These are phyloP conservation scores for Drosophila pectinifera DNA, from an alignment of 1,140 invertebrate species.

Conservation along the genomic window DNA sequence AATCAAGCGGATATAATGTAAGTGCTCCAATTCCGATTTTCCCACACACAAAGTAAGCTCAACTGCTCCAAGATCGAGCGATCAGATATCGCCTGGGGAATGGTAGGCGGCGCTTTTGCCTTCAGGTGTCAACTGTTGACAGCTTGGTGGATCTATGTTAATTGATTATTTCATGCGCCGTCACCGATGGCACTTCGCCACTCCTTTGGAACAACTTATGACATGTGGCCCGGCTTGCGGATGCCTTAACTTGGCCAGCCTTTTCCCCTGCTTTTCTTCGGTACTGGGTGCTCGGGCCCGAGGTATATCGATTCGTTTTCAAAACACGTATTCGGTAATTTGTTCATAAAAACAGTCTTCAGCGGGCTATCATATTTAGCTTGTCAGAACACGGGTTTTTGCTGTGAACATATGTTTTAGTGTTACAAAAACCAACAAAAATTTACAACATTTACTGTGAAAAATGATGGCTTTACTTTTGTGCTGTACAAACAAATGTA, in stretches of 20 bases:
- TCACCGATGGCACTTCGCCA: slow-evolving; percentile 26
- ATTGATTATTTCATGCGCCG: slow-evolving; percentile 52
- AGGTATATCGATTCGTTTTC: slow-evolving; percentile 13
- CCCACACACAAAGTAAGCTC: slow-evolving; percentile 16
- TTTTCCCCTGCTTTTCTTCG: neutral
- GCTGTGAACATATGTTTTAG: neutral
- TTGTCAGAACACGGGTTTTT: slow-evolving; percentile 1
- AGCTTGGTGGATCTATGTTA: slow-evolving; percentile 40
- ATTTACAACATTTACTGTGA: too few relatives aligned
- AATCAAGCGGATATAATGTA: neutral
- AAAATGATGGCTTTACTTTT: too few relatives aligned
- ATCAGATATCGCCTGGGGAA: slow-evolving; percentile 16
- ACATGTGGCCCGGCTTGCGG: slow-evolving; percentile 24
- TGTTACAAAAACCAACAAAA: neutral
- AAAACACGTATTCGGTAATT: slow-evolving; percentile 9
- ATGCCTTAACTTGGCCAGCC: slow-evolving; percentile 15
- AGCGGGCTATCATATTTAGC: slow-evolving; percentile 2
- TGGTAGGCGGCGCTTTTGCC: slow-evolving; percentile 1
- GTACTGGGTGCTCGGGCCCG: neutral
- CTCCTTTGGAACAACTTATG: slow-evolving; percentile 16
- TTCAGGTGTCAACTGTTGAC: slow-evolving; percentile 53
- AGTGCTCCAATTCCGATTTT: slow-evolving; percentile 9
- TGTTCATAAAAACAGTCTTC: slow-evolving; percentile 1
- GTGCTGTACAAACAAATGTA: too few relatives aligned
- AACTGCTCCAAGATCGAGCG: slow-evolving; percentile 7